Base-by-base conservation (phyloP, 2,888 invertebrate genomes). In the Meiosimyza decipiens region DNA sequence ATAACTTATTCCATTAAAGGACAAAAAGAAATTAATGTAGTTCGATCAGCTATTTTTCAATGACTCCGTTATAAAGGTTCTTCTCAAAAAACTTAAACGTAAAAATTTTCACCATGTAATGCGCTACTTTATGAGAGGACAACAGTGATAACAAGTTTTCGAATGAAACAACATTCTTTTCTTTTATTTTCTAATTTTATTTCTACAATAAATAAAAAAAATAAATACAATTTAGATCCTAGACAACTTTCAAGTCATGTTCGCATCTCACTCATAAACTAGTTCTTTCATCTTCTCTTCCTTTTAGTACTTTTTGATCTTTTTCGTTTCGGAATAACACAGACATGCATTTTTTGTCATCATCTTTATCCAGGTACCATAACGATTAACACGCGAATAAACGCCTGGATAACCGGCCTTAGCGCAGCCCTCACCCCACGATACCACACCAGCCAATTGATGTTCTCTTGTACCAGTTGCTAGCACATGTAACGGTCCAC, bases 331-430 rank as follows among this genome's bases (percentile, higher is more conserved):
- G 55, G 83, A 81, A 66, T 81, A 87, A 85, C 93, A 94, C 80
- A 90, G 90, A 83, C 94, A 94, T 12, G 91, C 91, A 78, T 92
- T 92, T 72, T 85, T 86, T 13, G 93, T 93, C 82, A 92, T 91
- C 68, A 89, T 89, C 79, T 89, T 88, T 65, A 93, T 90, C 94
- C 94, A 94, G 11, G 91, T 85, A 74, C 84, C 84, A 74, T 92
- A 95, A 75, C 95, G 90, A 86, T 94, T 95, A 40, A 94, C 94
- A 68, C 95, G 88, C 0, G 93, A 90, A 86, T 95, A 95, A 12
- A 95, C 95, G 3, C 95, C 95, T 0, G 94, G 94, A 79, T 90
- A 91, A 77, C 91, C 91, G 0, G 92, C 90, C 80, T 85, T 84
- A 65, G 87, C 87, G 73, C 86, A 87, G 22, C 86, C 86, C 75